phyloP scores from a whole-genome alignment of 2,888 invertebrate species.

The Polydesmus complanatus region DNA sequence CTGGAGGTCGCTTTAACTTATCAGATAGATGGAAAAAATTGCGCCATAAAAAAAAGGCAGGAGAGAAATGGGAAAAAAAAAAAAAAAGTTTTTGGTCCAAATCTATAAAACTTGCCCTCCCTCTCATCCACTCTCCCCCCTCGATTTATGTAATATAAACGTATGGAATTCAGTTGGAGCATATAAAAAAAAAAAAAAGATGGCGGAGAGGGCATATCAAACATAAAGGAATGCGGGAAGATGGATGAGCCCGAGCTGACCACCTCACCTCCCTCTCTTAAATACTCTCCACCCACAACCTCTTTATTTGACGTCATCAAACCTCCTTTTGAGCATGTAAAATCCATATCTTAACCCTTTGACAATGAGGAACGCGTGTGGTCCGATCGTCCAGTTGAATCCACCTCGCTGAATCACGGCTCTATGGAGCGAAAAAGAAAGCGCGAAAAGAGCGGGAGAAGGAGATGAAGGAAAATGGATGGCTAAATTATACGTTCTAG shows the following conservation, averaged over 20 bases:
- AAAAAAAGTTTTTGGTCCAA: too few species aligned
- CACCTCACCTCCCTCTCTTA: not conserved
- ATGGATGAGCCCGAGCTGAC: not conserved
- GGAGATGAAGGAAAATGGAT: not conserved
- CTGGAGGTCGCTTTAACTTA: too few species aligned
- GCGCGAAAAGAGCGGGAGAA: too few species aligned
- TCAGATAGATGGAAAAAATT: too few species aligned
- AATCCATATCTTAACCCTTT: not conserved
- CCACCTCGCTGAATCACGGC: too few species aligned
- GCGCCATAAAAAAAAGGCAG: not conserved
- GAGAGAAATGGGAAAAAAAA: not conserved
- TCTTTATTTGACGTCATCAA: not conserved
- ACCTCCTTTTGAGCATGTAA: not conserved
- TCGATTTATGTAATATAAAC: too few species aligned
- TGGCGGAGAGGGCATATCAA: too few species aligned
- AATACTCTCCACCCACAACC: not conserved
- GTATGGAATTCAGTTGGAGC: not conserved
- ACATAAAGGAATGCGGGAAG: not conserved
- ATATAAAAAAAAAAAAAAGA: not conserved
- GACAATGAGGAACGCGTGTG: too few species aligned
- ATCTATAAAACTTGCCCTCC: not conserved
- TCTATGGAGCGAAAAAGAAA: too few species aligned
- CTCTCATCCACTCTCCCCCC: not conserved
- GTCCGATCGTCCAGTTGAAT: too few species aligned
- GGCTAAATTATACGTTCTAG: not conserved